A percentile compares a stretch with the other conserved stretches of the same genome.
Evolutionary conservation across 2,113 vertebrate genomes (phyloP).

Genomic region (Sturnus vulgaris): DNA sequence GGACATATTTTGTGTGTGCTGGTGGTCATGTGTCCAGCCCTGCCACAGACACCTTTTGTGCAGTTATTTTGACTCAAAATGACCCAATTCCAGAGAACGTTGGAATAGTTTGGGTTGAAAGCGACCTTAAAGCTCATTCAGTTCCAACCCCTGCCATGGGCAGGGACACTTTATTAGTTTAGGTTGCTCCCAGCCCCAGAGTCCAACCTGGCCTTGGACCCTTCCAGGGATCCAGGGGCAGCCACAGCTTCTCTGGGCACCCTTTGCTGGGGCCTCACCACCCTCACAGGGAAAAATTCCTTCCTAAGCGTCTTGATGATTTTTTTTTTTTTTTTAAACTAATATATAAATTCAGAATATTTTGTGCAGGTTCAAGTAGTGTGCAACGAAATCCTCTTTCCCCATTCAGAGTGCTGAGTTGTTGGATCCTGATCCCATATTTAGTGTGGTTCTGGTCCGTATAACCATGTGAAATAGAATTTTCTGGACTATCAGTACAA

Average conservation of each 20-base stretch:
- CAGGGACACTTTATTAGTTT: not conserved
- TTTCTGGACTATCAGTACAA: not conserved
- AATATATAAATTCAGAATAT: not conserved
- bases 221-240: not conserved
- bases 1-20: not conserved
- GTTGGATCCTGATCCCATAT: not conserved
- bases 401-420: not conserved
- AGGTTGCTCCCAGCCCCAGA: not conserved
- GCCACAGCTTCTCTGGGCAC: not conserved
- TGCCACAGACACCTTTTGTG: not conserved
- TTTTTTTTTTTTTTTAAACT: not conserved
- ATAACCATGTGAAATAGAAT: not conserved
- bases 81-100: not conserved
- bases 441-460: not conserved
- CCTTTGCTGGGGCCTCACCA: fast-evolving
- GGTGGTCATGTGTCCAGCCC: not conserved
- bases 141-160: not conserved
- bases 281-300: not conserved
- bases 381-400: not conserved
- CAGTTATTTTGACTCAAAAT: not conserved
- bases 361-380: not conserved
- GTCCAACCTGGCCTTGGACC: fast-evolving
- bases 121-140: not conserved
- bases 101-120: not conserved
- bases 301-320: not conserved